phyloP scores from a whole-genome alignment of 2,888 invertebrate genomes.

The Callosobruchus maculatus region DNA sequence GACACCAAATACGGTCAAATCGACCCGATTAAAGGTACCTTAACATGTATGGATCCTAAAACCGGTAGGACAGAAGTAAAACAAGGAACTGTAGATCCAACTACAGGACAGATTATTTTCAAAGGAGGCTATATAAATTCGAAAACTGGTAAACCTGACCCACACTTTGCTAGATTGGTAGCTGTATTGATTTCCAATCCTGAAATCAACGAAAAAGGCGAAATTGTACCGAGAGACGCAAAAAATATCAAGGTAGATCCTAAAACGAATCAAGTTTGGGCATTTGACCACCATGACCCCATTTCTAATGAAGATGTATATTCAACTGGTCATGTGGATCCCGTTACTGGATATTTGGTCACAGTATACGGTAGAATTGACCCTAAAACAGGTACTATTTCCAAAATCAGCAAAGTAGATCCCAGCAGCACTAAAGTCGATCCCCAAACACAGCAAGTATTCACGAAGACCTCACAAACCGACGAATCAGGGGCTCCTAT shows the following conservation, averaged over 20 bases:
- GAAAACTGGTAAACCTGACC: constrained; percentile 63
- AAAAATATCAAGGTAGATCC: constrained; percentile 63
- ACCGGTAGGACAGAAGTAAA: constrained; percentile 59
- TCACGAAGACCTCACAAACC: constrained; percentile 64
- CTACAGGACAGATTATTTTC: constrained; percentile 66
- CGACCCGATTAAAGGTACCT: constrained; percentile 66
- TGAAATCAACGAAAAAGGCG: constrained; percentile 40
- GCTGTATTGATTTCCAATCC: constrained; percentile 48
- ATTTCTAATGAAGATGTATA: constrained; percentile 63
- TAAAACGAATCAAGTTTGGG: constrained; percentile 67
- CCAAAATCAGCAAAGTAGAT: constrained; percentile 63
- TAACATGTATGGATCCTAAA: constrained; percentile 59
- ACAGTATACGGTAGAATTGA: constrained; percentile 69
- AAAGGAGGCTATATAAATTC: constrained; percentile 67
- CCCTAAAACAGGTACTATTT: constrained; percentile 63
- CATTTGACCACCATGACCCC: constrained; percentile 65
- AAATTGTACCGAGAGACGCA: constrained; percentile 54
- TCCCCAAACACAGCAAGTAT: constrained; percentile 66
- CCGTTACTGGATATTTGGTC: constrained; percentile 67
- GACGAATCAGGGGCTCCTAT: constrained; percentile 63
- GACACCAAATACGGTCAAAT: constrained; percentile 73
- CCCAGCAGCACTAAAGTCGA: constrained; percentile 65
- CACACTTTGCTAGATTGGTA: constrained; percentile 44
- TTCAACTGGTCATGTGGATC: constrained; percentile 67
- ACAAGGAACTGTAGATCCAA: constrained; percentile 65